Conservation (phyloP, 2,113 vertebrate species). For the Kobus ellipsiprymnus region DNA sequence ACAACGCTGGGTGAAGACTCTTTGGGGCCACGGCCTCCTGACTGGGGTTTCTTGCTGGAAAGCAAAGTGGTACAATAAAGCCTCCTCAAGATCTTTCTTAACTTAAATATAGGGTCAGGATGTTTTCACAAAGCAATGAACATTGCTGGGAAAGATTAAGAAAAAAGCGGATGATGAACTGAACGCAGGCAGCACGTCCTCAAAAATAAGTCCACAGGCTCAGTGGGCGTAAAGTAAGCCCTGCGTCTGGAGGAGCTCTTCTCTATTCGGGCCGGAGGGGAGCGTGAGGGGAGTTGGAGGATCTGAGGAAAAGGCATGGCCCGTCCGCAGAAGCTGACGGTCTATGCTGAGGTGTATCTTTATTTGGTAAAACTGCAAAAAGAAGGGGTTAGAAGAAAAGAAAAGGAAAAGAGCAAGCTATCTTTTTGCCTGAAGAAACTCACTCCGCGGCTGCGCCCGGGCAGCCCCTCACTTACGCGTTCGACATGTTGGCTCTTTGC, state of each 20-base stretch:
- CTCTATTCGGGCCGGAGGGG: accelerated
- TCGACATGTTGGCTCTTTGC: constrained; percentile 55
- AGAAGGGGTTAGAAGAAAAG: not conserved
- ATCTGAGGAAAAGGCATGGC: accelerated
- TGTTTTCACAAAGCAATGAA: not conserved
- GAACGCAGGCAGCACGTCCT: not conserved
- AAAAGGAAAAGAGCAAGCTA: not conserved
- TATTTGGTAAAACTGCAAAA: not conserved
- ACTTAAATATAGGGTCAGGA: no score
- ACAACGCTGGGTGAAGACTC: accelerated
- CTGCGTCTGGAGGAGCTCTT: not conserved
- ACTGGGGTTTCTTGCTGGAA: accelerated
- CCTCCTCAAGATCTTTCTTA: not conserved
- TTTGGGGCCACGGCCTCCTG: accelerated
- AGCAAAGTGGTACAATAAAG: not conserved
- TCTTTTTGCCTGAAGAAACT: not conserved
- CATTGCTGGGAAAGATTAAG: accelerated
- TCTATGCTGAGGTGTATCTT: accelerated
- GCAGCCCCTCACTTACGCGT: constrained; percentile 41
- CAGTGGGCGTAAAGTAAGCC: accelerated
- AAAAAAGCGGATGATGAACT: no score
- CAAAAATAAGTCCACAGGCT: not conserved
- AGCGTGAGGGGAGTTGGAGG: accelerated
- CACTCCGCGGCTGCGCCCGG: accelerated
- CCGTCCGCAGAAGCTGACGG: not conserved